Base-by-base conservation (phyloP, 2,797 vertebrate species). In the Philypnodon macrostomus region DNA sequence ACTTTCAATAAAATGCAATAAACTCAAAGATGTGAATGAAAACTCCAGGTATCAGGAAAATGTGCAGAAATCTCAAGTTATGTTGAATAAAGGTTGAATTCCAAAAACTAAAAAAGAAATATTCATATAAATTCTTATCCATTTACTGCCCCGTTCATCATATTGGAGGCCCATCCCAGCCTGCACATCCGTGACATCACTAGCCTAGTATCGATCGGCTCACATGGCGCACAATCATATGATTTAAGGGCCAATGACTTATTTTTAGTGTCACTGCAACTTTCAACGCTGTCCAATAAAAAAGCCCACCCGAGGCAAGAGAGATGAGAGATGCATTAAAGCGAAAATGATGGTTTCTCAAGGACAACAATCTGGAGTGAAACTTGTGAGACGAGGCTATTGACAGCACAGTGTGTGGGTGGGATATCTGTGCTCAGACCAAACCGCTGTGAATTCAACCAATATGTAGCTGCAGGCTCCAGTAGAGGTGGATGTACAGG, bases 121-220 rank as follows among this genome's bases (percentile, higher is more conserved):
- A 23, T 23, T 6, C 21, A 23, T 23, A 23, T 3, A 3, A 23
- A 64, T 61, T 65, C 36, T 12, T 5, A 38, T 12, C 56, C 27
- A 34, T 62, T 69, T 45, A 51, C 37, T n/a, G 36, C 7, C 47
- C 32, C 40, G 53, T 75, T 59, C 30, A 64, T 78, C 58, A 76
- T 63, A 39, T n/a, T 18, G 55, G 18, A 35, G 35, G 70, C 50
- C 63, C 69, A 56, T 65, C 55, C 56, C 60, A 58, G 32, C 26
- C 17, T 27, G 61, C 21, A 65, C 62, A 29, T 15, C 76, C 74
- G 68, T 85, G 75, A 83, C 79, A 86, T 85, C 83, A 84, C 79
- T 54, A 17, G 55, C 74, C 79, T 54, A 17, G 55, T 75, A 87
- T 85, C 70, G 84, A 89, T 85, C 70, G 56, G 53, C 64, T 65